Base-by-base conservation (phyloP, 2,888 invertebrate genomes). In the Asteroscopus sphinx region DNA sequence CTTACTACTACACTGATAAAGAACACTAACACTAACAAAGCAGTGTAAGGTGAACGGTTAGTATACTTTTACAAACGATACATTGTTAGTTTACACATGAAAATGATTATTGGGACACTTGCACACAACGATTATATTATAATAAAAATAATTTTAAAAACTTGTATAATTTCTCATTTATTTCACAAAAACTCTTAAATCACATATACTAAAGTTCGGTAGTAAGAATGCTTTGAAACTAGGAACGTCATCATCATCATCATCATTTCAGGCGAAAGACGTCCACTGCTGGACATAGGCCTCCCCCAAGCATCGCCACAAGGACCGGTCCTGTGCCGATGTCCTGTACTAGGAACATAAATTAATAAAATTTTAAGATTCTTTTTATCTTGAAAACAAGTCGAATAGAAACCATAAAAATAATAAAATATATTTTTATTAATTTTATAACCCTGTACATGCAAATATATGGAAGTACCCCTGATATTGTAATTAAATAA, bases 391-490 rank as follows among this genome's bases (percentile, higher is more conserved):
- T 26, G 17, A 35, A 66, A 45, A 33, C 12, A 17, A 13, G 3
- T 15, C 35, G 6, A 52, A 33, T 40, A 35, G 28, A 36, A 61
- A 56, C 33, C 26, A 25, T 21, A 33, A 40, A 21, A 9, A 16
- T 36, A 45, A 44, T 15, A 61, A 51, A 39, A 44, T 9, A 44
- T 9, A 30, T 47, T 51, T 30, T 13, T 36, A 16, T 25, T 35
- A 13, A 33, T 28, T 49, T 51, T 42, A 49, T 16, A 52, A 57
- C 65, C 65, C 60, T 65, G 65, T 73, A 17, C 52, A 41, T 40
- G 54, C 46, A 54, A 44, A 46, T 47, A 39, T 8, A 42, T 33
- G 28, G 25, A 39, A 28, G 16, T 32, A 44, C 15, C 16, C 12
- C 17, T 42, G 21, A 41, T 21, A 36, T 26, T 32, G 13, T 35